Percentiles rank a stretch among this genome's conserved stretches.
Conservation (phyloP, 2,888 invertebrate genomes). For the Diploptera punctata region DNA sequence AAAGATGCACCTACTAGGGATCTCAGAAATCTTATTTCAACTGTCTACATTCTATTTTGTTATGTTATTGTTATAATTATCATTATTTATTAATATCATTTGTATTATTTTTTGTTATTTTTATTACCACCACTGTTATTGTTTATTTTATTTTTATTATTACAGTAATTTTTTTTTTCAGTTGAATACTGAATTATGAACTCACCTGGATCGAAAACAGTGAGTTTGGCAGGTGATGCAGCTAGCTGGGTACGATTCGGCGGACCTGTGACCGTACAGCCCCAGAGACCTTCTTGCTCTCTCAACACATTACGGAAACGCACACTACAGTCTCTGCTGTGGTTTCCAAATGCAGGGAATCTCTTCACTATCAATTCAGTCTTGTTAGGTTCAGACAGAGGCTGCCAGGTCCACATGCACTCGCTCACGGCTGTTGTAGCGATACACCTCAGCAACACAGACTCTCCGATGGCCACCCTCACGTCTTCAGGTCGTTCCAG, state of each 20-base stretch:
- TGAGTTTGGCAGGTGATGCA: constrained; percentile 47
- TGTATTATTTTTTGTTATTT: too few relatives aligned
- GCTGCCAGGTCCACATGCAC: constrained; percentile 54
- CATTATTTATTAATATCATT: too few relatives aligned
- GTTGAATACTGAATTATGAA: too few relatives aligned
- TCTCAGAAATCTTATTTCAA: too few relatives aligned
- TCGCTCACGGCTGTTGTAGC: constrained; percentile 53
- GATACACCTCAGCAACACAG: constrained; percentile 52
- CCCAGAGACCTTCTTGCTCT: constrained; percentile 54
- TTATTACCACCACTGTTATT: too few relatives aligned
- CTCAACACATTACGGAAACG: constrained; percentile 52
- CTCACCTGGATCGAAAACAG: constrained; percentile 52
- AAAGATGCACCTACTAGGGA: too few relatives aligned
- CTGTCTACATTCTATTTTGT: too few relatives aligned
- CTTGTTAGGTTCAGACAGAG: constrained; percentile 17
- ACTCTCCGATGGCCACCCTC: constrained; percentile 53
- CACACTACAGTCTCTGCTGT: constrained; percentile 54
- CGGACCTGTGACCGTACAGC: constrained; percentile 26
- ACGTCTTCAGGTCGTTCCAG: constrained; percentile 53
- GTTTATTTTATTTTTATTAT: too few relatives aligned
- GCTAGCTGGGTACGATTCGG: constrained; percentile 25
- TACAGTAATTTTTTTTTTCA: too few relatives aligned
- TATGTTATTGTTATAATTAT: too few relatives aligned
- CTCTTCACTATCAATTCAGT: constrained; percentile 51
- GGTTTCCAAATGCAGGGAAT: constrained; percentile 51